phyloP scores from a whole-genome alignment of 2,797 vertebrate species.

The Syncerus caffer region DNA sequence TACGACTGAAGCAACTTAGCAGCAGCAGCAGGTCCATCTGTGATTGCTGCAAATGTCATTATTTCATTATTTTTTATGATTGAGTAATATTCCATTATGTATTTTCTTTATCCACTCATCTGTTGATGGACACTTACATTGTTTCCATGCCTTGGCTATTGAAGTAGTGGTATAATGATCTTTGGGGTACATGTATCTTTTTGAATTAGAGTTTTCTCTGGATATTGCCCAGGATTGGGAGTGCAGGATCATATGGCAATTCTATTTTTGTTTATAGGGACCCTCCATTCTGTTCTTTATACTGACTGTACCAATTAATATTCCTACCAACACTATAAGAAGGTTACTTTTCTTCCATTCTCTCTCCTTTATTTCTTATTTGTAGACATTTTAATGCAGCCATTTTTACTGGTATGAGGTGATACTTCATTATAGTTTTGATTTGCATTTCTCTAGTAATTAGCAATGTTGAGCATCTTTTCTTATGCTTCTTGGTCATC shows the following conservation, averaged over 20 bases:
- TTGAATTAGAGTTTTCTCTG: not conserved
- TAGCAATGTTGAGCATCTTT: not conserved
- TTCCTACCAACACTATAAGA: not conserved
- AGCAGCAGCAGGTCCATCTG: not conserved
- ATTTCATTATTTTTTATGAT: not conserved
- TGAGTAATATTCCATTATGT: not conserved
- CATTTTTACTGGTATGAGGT: not conserved
- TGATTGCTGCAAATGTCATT: not conserved
- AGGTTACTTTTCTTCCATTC: not conserved
- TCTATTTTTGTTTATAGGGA: not conserved
- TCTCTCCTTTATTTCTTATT: not conserved
- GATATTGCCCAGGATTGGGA: not conserved
- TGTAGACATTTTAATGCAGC: not conserved
- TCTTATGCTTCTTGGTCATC: not conserved
- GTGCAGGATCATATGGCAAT: not conserved
- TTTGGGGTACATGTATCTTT: not conserved
- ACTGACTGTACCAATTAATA: not conserved
- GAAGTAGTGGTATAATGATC: not conserved
- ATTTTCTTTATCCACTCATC: not conserved
- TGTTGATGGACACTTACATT: not conserved
- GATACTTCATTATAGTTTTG: not conserved
- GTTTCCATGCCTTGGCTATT: not conserved
- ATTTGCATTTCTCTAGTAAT: not conserved
- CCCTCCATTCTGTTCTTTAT: not conserved
- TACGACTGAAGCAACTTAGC: rapidly evolving